These are phyloP conservation scores for Sturnira hondurensis DNA, from an alignment of 2,113 vertebrate genomes.

Conservation along the genomic window DNA sequence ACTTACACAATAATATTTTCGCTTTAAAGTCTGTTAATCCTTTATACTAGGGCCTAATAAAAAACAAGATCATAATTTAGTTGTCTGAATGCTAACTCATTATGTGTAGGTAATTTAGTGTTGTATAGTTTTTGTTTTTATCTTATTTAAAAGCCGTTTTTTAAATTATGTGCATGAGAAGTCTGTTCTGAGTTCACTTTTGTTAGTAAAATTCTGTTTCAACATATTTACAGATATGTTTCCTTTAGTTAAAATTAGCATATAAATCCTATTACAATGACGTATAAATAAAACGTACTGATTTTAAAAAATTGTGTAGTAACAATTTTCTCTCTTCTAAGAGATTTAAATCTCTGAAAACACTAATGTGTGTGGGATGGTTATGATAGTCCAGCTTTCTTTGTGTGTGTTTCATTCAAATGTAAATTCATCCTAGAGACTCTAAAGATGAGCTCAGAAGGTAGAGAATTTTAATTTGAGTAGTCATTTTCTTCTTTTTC, in stretches of 20 bases:
- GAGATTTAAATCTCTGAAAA: constrained; percentile 52
- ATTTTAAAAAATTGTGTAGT: constrained; percentile 23
- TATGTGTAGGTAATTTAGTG: constrained; percentile 17
- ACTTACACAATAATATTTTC: background rate
- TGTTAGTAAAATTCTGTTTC: constrained; percentile 43
- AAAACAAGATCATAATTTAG: constrained; percentile 8
- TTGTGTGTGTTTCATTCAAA: constrained; percentile 73
- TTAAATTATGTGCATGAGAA: background rate
- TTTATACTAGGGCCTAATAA: constrained; percentile 13
- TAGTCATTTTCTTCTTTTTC: constrained; percentile 55
- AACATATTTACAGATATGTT: background rate
- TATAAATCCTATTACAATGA: constrained; percentile 28
- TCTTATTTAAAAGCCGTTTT: constrained; percentile 36
- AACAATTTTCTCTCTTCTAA: constrained; percentile 32
- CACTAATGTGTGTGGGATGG: constrained; percentile 34
- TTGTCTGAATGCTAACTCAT: constrained; percentile 14
- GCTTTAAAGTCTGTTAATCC: background rate
- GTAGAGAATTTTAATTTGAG: constrained; percentile 47
- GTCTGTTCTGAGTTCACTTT: background rate
- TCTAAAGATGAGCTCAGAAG: constrained; percentile 58
- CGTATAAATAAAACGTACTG: constrained; percentile 24
- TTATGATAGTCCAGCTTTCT: constrained; percentile 64
- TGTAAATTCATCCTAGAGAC: constrained; percentile 1
- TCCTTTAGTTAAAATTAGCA: constrained; percentile 19
- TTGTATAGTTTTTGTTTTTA: constrained; percentile 17